phyloP scores from a whole-genome alignment of 2,797 vertebrate genomes.

The Rhyacichthys aspro region DNA sequence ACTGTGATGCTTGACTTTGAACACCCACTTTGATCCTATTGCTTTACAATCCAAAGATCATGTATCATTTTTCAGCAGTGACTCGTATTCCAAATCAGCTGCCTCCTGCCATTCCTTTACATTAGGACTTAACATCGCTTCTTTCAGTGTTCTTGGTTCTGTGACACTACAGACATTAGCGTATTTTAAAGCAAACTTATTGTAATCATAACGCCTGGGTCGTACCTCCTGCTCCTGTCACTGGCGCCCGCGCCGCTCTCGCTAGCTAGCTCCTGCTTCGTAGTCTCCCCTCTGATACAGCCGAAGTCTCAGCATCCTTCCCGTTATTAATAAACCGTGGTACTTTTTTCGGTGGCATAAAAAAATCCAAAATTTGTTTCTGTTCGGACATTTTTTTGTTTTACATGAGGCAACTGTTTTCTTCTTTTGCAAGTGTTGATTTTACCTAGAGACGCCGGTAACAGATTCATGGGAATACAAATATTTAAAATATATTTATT shows the following conservation, averaged over 20 bases:
- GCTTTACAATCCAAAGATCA: conserved; percentile 40
- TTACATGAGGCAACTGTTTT: too few relatives aligned
- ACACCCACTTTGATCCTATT: conserved; percentile 52
- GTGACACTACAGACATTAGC: conserved; percentile 32
- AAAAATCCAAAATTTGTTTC: too few relatives aligned
- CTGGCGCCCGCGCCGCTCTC: not conserved
- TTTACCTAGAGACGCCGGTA: too few relatives aligned
- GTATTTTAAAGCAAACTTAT: conserved; percentile 49
- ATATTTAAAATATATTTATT: too few relatives aligned
- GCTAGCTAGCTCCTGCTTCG: too few relatives aligned
- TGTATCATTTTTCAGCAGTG: conserved; percentile 39
- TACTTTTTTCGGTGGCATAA: too few relatives aligned
- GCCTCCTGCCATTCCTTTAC: conserved; percentile 46
- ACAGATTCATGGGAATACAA: too few relatives aligned
- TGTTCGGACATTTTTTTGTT: too few relatives aligned
- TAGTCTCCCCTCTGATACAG: too few relatives aligned
- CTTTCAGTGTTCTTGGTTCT: conserved; percentile 41
- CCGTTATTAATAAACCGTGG: too few relatives aligned
- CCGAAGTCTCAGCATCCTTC: too few relatives aligned
- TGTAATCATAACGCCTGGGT: conserved; percentile 51
- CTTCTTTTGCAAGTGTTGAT: too few relatives aligned
- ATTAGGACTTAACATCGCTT: conserved; percentile 36
- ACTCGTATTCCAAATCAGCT: conserved; percentile 45
- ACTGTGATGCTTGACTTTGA: conserved; percentile 60
- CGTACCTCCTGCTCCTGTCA: conserved; percentile 34